Percentiles rank a stretch among this genome's conserved stretches.
These are phyloP conservation scores for Orchesellides sinensis DNA, from an alignment of 2,888 invertebrate genomes.

Conservation along the genomic window DNA sequence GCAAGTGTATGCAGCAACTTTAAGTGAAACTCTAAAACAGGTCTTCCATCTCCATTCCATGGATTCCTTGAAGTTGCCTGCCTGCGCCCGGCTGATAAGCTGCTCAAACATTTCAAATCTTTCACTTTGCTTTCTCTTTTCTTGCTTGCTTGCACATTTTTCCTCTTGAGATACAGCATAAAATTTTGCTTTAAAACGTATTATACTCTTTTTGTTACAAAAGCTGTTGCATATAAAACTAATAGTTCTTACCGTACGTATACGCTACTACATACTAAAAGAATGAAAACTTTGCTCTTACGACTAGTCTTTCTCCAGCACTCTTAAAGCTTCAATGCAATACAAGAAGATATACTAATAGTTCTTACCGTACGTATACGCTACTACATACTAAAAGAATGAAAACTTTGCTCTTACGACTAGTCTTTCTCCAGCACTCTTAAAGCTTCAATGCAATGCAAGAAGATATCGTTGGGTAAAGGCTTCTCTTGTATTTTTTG, in stretches of 20 bases:
- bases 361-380: no score
- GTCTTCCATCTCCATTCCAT: no score
- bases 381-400: no score
- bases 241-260: no score
- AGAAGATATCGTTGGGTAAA: no score
- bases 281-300: slow-evolving; percentile 51
- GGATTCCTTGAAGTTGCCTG: slow-evolving; percentile 18
- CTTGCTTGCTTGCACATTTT: slow-evolving; percentile 62
- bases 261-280: no score
- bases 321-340: not conserved
- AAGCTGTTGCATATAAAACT: not conserved
- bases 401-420: slow-evolving; percentile 54
- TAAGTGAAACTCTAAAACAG: slow-evolving; percentile 2
- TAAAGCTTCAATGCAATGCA: not conserved
- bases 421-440: slow-evolving; percentile 3
- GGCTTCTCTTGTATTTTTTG: not conserved
- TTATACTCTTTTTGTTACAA: slow-evolving; percentile 27
- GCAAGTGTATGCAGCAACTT: no score
- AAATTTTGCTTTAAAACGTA: slow-evolving; percentile 50
- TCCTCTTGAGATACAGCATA: slow-evolving; percentile 47
- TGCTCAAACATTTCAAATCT: slow-evolving; percentile 65
- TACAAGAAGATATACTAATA: not conserved
- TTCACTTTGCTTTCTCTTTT: slow-evolving; percentile 45
- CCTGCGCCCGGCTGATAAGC: slow-evolving; percentile 63
- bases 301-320: slow-evolving; percentile 12